Conservation (phyloP, 2,888 invertebrate species). For the Rhodophaea formosa region DNA sequence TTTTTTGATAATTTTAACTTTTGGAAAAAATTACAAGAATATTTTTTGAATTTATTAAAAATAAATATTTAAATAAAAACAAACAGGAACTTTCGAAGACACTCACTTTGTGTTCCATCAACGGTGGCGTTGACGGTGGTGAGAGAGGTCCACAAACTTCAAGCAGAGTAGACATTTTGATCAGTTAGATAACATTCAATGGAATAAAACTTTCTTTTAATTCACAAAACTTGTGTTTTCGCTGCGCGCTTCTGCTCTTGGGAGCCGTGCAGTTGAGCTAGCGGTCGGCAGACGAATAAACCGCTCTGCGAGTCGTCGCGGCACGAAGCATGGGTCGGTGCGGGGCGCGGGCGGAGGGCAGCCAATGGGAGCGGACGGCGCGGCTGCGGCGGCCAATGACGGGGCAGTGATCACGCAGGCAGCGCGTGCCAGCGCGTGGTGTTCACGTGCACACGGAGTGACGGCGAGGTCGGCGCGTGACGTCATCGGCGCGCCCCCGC, state of each 20-base stretch:
- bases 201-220: constrained; percentile 68
- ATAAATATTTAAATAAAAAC: constrained; percentile 21
- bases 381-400: constrained; percentile 84
- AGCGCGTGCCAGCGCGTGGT: constrained; percentile 88
- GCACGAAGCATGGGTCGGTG: constrained; percentile 82
- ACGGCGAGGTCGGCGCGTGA: constrained; percentile 81
- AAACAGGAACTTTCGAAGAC: constrained; percentile 38
- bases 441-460: constrained; percentile 93
- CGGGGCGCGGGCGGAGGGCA: constrained; percentile 82
- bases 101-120: constrained; percentile 81
- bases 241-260: constrained; percentile 44
- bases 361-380: constrained; percentile 86
- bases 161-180: constrained; percentile 68
- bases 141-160: constrained; percentile 82
- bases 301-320: constrained; percentile 63
- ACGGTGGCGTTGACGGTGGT: constrained; percentile 87
- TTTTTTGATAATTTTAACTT: constrained; percentile 21
- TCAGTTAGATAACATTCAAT: constrained; percentile 60
- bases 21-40: constrained; percentile 18
- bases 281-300: constrained; percentile 77
- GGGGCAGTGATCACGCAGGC: constrained; percentile 84
- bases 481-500: constrained; percentile 82
- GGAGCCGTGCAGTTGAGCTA: constrained; percentile 71
- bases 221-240: constrained; percentile 70
- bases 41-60: constrained; percentile 28